These are phyloP conservation scores for Xanthorhoe spadicearia DNA, from an alignment of 2,888 invertebrate genomes.

Conservation along the genomic window DNA sequence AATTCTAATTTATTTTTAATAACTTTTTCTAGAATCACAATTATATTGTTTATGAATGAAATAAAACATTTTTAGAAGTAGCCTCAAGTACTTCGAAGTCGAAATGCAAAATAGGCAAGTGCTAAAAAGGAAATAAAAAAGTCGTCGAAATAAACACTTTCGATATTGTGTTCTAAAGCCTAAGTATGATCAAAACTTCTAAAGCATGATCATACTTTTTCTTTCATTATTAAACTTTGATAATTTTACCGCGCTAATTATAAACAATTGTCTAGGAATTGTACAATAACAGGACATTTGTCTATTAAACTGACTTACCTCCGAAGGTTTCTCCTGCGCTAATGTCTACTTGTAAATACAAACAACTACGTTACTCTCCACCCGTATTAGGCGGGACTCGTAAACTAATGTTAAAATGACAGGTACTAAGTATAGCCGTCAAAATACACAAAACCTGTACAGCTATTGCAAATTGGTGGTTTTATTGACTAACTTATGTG, in stretches of 20 bases:
- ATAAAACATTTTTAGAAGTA: too few relatives aligned
- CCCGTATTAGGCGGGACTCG: background rate
- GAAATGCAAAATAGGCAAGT: too few relatives aligned
- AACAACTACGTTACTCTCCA: conserved; percentile 14
- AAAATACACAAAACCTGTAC: background rate
- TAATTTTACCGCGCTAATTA: background rate
- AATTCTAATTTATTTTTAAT: too few relatives aligned
- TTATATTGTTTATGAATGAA: too few relatives aligned
- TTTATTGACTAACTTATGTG: background rate
- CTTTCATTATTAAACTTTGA: background rate
- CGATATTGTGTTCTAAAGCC: background rate
- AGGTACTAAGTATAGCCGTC: background rate
- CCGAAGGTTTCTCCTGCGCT: conserved; percentile 10
- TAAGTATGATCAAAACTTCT: background rate
- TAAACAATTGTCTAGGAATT: background rate
- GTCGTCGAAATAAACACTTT: background rate
- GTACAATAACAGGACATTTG: background rate
- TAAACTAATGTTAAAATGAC: background rate
- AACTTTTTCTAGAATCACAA: too few relatives aligned
- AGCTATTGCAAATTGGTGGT: background rate
- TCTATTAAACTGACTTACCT: conserved; percentile 27
- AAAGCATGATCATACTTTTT: background rate
- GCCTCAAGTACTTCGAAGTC: too few relatives aligned
- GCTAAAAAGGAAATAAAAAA: background rate
- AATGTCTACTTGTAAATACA: conserved; percentile 16